Base-by-base conservation (phyloP, 2,797 vertebrate species). In the Okamejei kenojei region DNA sequence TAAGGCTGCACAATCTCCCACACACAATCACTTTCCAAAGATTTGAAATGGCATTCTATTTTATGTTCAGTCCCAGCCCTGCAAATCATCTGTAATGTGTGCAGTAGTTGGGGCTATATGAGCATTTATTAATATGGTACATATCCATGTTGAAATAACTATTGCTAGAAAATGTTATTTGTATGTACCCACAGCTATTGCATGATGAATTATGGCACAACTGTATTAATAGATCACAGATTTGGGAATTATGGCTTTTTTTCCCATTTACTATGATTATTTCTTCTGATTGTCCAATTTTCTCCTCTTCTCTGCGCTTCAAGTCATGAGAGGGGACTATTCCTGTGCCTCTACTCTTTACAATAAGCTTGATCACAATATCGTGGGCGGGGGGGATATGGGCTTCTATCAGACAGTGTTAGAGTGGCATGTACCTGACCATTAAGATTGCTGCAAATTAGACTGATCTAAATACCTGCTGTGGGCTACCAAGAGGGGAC, bases 1-100 rank as follows among this genome's bases (percentile, higher is more conserved):
- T 92, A 74, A 54, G 68, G 71, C 71, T 76, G 68, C 21, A 76
- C 71, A 92, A 54, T 92, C 71, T 76, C 29, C 90, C 90, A 76
- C 38, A 13, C 71, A 76, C 45, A 13, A 26, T 76, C 35, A 21
- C 71, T 76, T n/a, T 71, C 15, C 6, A 11, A 76, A 15, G 73
- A 29, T 74, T 92, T 92, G 71, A 54, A 92, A 54, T 29, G 32
- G 45, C 68, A 19, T 9, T 74, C 45, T 35, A 45, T 74, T 92
- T 92, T 76, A 92, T 38, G 45, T 54, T 19, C 71, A 29, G 90
- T 92, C 29, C 26, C 71, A 76, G 71, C 23, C 71, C 35, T 45
- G 23, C 73, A 92, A 92, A 76, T 76, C 26, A 92, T 76, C 45
- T 92, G 58, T 76, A 45, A 74, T 45, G 38, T 1, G 23, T 54